These are phyloP conservation scores for Uloborus plumipes DNA, from an alignment of 2,888 invertebrate genomes.

Conservation along the genomic window DNA sequence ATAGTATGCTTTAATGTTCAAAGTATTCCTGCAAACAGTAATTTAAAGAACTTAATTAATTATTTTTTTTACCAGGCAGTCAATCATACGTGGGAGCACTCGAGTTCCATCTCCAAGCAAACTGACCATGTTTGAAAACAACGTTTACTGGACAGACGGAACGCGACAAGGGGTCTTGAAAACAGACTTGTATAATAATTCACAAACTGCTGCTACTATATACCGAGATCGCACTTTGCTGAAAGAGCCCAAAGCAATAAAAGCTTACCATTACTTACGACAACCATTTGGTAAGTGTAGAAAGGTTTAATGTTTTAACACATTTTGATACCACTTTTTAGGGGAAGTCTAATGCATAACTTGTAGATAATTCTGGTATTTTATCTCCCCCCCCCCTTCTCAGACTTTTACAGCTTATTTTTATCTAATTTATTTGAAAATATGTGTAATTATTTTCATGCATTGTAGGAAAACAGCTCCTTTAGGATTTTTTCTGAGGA, in stretches of 20 bases:
- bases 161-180: constrained; percentile 91
- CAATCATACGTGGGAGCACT: constrained; percentile 70
- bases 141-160: constrained; percentile 91
- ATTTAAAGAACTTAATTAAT: neutral
- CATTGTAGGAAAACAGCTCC: too few relatives aligned
- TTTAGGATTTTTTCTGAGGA: too few relatives aligned
- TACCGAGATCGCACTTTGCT: constrained; percentile 83
- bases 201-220: constrained; percentile 83
- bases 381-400: too few relatives aligned
- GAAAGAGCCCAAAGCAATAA: constrained; percentile 85
- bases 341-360: too few relatives aligned
- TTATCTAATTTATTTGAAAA: too few relatives aligned
- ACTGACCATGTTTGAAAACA: constrained; percentile 86
- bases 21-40: too few relatives aligned
- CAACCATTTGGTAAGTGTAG: constrained; percentile 78
- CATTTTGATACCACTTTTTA: too few relatives aligned
- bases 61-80: constrained; percentile 56
- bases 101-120: constrained; percentile 86
- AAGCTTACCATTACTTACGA: constrained; percentile 83
- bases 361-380: too few relatives aligned
- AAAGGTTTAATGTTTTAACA: too few relatives aligned
- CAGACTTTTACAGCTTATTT: too few relatives aligned
- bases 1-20: too few relatives aligned
- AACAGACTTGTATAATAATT: constrained; percentile 87
- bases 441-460: too few relatives aligned